Conservation (phyloP, 2,888 invertebrate species). For the Pheosia tremula region DNA sequence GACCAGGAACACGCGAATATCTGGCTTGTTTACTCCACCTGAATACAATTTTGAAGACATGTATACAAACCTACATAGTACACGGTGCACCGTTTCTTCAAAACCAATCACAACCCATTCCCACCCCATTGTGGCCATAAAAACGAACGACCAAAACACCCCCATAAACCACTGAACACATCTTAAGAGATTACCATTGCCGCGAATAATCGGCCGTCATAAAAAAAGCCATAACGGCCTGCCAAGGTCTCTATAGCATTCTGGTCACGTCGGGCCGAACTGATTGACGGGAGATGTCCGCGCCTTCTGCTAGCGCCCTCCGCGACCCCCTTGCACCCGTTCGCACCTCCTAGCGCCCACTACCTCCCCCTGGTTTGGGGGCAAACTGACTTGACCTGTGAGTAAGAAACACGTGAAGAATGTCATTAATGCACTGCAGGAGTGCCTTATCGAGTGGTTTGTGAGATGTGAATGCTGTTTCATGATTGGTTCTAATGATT, state of each 20-base stretch:
- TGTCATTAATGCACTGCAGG: conserved; percentile 80
- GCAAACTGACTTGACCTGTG: conserved; percentile 67
- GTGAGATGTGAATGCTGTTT: conserved; percentile 18
- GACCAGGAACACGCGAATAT: too few species aligned
- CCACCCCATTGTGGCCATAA: conserved; percentile 7
- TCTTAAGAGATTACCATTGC: conserved; percentile 48
- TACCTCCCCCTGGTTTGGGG: background rate
- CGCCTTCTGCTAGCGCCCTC: conserved; percentile 54
- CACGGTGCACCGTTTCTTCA: background rate
- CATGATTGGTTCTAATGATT: background rate
- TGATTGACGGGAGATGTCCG: conserved; percentile 84
- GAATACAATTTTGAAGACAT: too few species aligned
- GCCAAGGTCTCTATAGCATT: conserved; percentile 61
- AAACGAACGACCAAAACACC: conserved; percentile 26
- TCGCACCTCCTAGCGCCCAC: background rate
- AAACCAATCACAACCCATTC: conserved; percentile 13
- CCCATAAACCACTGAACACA: conserved; percentile 37
- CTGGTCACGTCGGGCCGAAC: conserved; percentile 78
- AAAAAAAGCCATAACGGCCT: conserved; percentile 58
- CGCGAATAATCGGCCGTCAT: conserved; percentile 63
- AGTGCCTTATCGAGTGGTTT: conserved; percentile 44
- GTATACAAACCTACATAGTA: background rate
- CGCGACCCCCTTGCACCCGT: conserved; percentile 22
- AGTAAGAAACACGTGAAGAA: conserved; percentile 80
- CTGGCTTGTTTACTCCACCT: too few species aligned